Evolutionary conservation across 1,140 invertebrate species (phyloP), one percentile per base, ranked within the genome.

Genomic region (Trichogramma pretiosum): DNA sequence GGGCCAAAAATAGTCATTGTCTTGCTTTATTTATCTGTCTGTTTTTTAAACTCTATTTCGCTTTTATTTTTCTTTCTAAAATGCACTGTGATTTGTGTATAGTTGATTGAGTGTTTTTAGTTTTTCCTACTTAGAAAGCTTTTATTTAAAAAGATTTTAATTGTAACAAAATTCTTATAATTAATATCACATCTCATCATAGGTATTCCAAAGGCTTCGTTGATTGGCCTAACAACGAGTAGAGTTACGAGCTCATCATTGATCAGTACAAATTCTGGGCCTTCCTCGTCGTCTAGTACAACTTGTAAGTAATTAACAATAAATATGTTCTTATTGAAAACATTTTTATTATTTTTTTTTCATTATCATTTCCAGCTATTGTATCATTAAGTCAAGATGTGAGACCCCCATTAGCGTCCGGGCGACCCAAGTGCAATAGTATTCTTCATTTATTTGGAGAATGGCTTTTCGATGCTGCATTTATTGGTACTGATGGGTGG

Each of bases 381-480:
- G 64, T 68, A 36, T 79, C 68, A 48, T 75, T 80, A 42, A 72
- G 71, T 26, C 65, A 73, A 39, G 77, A 78, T 41, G 60, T 71
- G 32, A 75, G 80, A 55, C 77, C 77, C 43, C 77, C 82, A 5
- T 68, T 88, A 47, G 84, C 86, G n/a, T 76, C 80, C 23, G 73
- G 79, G 18, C 77, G 92, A 44, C 89, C 93, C 9, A 89, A 89
- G 60, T 93, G 91, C 52, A 89, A 90, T 60, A 96, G 91, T 57
- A 87, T 98, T 67, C 76, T 98, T 22, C 92, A 98, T 73, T 70
- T 98, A 45, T 96, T 97, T 73, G 93, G 93, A 11, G 85, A 92
- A 62, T 98, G 94, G 94, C 73, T 98, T 24, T 97, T 97, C 68
- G 93, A 98, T 68, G 92, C 93, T 21, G 87, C 92, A 18, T 81